A percentile compares a stretch with the other conserved stretches of the same genome.
Conservation (phyloP, 2,888 invertebrate species). For the Zaprionus lineosus region DNA sequence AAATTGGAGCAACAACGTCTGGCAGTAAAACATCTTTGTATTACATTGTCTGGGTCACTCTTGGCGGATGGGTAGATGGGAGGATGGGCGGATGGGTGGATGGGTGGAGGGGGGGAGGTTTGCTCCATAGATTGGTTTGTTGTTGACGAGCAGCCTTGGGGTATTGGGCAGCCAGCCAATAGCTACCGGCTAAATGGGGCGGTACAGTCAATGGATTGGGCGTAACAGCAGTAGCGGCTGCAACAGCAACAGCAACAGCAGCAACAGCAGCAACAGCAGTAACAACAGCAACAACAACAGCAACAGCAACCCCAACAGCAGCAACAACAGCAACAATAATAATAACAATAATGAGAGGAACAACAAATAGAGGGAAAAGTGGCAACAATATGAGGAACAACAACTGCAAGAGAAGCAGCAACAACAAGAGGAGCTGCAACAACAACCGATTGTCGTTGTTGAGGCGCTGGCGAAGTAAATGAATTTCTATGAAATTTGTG, state of each 20-base stretch:
- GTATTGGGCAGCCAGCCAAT: slow-evolving; percentile 15
- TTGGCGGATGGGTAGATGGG: slow-evolving; percentile 36
- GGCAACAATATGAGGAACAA: too few relatives aligned
- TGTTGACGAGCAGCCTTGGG: slow-evolving; percentile 8
- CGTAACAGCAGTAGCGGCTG: slow-evolving; percentile 50
- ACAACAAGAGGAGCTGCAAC: background rate
- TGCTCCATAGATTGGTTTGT: slow-evolving; percentile 56
- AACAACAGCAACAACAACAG: too few relatives aligned
- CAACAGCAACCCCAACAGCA: too few relatives aligned
- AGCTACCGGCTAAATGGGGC: slow-evolving; percentile 32
- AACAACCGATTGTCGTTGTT: slow-evolving; percentile 67
- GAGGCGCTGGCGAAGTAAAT: slow-evolving; percentile 68
- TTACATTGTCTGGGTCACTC: slow-evolving; percentile 75
- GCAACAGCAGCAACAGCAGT: too few relatives aligned
- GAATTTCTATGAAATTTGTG: slow-evolving; percentile 68
- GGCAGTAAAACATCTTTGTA: slow-evolving; percentile 72
- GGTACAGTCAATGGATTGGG: slow-evolving; percentile 66
- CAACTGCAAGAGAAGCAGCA: too few relatives aligned
- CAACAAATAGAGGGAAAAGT: slow-evolving; percentile 1
- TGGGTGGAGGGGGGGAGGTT: slow-evolving; percentile 17
- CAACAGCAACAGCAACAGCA: slow-evolving; percentile 43
- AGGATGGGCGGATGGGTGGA: slow-evolving; percentile 24
- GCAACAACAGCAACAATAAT: too few relatives aligned
- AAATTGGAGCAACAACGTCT: slow-evolving; percentile 69
- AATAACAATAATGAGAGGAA: too few relatives aligned